Evolutionary conservation across 2,113 vertebrate genomes (phyloP).

Genomic region (Struthio camelus): DNA sequence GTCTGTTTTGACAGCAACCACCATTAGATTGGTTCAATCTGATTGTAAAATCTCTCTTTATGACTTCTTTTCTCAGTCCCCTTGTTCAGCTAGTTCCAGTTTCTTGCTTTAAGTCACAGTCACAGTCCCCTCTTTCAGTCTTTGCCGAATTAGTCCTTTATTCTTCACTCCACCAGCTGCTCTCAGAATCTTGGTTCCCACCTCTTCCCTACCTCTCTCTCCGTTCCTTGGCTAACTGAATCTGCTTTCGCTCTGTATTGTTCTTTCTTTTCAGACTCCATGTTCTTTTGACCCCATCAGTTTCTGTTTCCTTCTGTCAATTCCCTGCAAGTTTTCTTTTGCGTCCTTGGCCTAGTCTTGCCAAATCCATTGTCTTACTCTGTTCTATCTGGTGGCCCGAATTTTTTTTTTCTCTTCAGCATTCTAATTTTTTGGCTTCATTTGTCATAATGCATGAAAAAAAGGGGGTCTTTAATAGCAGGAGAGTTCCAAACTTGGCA

Average conservation of each 20-base stretch:
- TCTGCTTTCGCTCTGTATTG: background rate
- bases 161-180: background rate
- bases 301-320: background rate
- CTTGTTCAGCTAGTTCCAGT: background rate
- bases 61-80: background rate
- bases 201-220: background rate
- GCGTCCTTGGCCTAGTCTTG: background rate
- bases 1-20: background rate
- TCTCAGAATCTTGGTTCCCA: background rate
- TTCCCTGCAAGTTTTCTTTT: background rate
- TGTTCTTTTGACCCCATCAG: too few relatives aligned
- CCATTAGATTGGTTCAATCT: background rate
- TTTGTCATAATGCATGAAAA: background rate
- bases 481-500: constrained; percentile 20
- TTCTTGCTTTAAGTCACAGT: background rate
- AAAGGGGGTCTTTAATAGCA: background rate
- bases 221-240: background rate
- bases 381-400: background rate
- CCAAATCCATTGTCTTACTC: background rate
- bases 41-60: background rate
- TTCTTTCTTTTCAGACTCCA: background rate
- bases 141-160: background rate
- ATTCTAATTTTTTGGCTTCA: background rate
- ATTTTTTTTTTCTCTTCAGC: background rate
- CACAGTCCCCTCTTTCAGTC: background rate